Evolutionary conservation across 2,113 vertebrate genomes (phyloP).

Genomic region (Capra hircus): DNA sequence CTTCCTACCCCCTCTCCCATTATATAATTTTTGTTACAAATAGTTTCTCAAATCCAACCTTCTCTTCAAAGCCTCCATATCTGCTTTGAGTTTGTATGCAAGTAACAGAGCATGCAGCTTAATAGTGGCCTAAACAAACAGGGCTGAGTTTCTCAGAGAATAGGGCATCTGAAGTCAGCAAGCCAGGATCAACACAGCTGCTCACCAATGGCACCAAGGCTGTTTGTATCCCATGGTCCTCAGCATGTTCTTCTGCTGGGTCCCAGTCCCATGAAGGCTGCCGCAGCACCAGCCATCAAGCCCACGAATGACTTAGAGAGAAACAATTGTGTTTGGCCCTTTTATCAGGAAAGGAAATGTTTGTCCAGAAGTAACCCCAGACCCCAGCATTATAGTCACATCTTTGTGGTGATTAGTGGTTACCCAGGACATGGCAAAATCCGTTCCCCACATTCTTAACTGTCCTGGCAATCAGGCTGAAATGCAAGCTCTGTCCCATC

Average conservation of each 20-base stretch:
- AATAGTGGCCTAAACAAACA: neutral
- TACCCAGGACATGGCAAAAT: neutral
- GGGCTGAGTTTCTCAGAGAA: neutral
- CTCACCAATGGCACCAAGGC: neutral
- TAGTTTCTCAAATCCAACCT: neutral
- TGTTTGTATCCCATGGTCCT: rapidly evolving
- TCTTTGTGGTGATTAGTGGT: neutral
- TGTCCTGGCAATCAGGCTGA: neutral
- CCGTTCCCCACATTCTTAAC: neutral
- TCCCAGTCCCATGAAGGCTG: neutral
- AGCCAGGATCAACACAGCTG: neutral
- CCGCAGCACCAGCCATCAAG: neutral
- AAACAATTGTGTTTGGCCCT: neutral
- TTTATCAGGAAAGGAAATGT: neutral
- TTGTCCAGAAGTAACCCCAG: neutral
- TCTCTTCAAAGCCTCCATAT: neutral
- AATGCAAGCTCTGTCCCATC: neutral
- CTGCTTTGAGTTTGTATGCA: neutral
- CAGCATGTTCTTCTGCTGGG: rapidly evolving
- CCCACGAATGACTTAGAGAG: rapidly evolving
- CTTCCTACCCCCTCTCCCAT: neutral
- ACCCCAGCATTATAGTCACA: no score
- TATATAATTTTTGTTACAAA: neutral
- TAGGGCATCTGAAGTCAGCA: neutral
- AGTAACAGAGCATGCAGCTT: neutral